A percentile compares a stretch with the other conserved stretches of the same genome.
These are phyloP conservation scores for Diploptera punctata DNA, from an alignment of 2,888 invertebrate species.

Conservation along the genomic window DNA sequence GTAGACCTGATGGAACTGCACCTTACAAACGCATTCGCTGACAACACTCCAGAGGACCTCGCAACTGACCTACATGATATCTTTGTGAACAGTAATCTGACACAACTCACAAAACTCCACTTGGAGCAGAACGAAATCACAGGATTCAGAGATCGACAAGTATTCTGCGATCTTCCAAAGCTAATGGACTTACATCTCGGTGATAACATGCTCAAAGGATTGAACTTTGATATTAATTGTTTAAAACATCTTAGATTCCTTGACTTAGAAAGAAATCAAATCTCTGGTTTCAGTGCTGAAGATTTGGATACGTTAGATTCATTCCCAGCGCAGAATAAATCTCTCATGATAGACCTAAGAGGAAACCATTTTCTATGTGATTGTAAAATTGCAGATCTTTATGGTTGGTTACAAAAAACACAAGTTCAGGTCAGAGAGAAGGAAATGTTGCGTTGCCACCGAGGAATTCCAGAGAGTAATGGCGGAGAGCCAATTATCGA, in stretches of 20 bases:
- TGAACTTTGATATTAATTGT: slow-evolving; percentile 72
- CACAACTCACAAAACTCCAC: slow-evolving; percentile 71
- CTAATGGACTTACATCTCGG: slow-evolving; percentile 72
- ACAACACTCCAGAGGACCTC: slow-evolving; percentile 65
- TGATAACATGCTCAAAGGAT: slow-evolving; percentile 65
- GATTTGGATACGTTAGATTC: slow-evolving; percentile 65
- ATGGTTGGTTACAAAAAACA: slow-evolving; percentile 68
- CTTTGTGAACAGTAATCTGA: slow-evolving; percentile 70
- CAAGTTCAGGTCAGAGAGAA: slow-evolving; percentile 65
- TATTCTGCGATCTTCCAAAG: slow-evolving; percentile 73
- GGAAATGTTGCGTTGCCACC: slow-evolving; percentile 61
- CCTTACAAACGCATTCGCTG: slow-evolving; percentile 75
- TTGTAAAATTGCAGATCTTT: slow-evolving; percentile 65
- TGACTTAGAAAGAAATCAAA: slow-evolving; percentile 70
- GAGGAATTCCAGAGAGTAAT: slow-evolving; percentile 49
- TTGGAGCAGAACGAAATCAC: slow-evolving; percentile 79
- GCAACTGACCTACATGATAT: slow-evolving; percentile 73
- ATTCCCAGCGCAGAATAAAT: slow-evolving; percentile 57
- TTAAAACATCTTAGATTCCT: slow-evolving; percentile 69
- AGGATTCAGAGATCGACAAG: slow-evolving; percentile 65
- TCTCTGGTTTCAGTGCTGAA: slow-evolving; percentile 61
- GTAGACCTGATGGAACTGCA: slow-evolving; percentile 72
- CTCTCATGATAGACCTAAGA: slow-evolving; percentile 66
- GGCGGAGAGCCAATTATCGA: slow-evolving; percentile 45
- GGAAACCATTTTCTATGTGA: slow-evolving; percentile 75